These are phyloP conservation scores for Hydraecia micacea DNA, from an alignment of 2,888 invertebrate species.

Conservation along the genomic window DNA sequence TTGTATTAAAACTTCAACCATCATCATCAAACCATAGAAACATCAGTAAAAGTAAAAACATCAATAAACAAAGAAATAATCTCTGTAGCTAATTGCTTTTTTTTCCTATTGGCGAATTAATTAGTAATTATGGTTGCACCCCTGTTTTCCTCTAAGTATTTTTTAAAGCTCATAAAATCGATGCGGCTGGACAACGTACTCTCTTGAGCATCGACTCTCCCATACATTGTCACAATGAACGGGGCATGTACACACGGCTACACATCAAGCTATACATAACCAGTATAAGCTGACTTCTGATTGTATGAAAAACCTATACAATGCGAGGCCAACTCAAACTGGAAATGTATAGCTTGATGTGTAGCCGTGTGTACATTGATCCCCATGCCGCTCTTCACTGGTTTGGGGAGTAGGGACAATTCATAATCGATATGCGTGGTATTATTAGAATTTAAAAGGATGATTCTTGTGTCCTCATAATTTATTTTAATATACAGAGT, in stretches of 20 bases:
- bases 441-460: neutral
- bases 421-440: slow-evolving; percentile 11
- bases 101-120: slow-evolving; percentile 25
- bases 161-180: slow-evolving; percentile 23
- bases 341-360: no score
- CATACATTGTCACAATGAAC: neutral
- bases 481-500: neutral
- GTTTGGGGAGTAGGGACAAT: neutral
- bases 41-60: slow-evolving; percentile 24
- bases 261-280: no score
- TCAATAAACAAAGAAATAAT: slow-evolving; percentile 13
- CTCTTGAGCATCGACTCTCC: slow-evolving; percentile 8
- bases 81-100: slow-evolving; percentile 30
- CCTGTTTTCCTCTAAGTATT: slow-evolving; percentile 14
- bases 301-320: no score
- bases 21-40: neutral
- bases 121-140: slow-evolving; percentile 16
- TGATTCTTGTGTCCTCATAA: neutral
- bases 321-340: no score
- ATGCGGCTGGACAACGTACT: slow-evolving; percentile 5
- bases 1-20: neutral
- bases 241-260: no score
- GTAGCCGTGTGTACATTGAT: slow-evolving; percentile 7
- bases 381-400: neutral
- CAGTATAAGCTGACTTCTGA: no score